These are phyloP conservation scores for Euspilapteryx auroguttella DNA, from an alignment of 2,888 invertebrate genomes.

Conservation along the genomic window DNA sequence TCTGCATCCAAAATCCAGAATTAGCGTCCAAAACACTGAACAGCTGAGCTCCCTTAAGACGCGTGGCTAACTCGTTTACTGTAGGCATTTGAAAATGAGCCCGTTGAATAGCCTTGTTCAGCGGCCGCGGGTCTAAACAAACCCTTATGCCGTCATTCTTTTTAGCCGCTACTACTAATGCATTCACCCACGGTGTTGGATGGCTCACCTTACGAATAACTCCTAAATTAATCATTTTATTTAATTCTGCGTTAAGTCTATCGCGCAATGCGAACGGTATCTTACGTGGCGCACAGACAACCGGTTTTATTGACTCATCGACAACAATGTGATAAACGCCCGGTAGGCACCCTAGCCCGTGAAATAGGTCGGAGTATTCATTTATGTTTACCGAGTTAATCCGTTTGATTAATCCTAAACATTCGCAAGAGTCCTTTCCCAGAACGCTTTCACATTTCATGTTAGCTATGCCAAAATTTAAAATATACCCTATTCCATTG, in stretches of 20 bases:
- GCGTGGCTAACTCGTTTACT: neutral
- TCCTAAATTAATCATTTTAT: conserved; percentile 7
- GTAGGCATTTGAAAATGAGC: neutral
- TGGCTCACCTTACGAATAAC: conserved; percentile 9
- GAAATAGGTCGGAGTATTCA: conserved; percentile 9
- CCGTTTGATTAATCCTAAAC: neutral
- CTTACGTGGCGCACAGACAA: conserved; percentile 10
- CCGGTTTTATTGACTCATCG: conserved; percentile 8
- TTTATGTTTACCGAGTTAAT: neutral
- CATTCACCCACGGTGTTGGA: conserved; percentile 10
- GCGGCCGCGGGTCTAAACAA: conserved; percentile 10
- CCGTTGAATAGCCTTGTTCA: no score
- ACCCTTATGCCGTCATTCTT: conserved; percentile 8
- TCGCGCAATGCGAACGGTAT: conserved; percentile 11
- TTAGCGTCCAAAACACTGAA: neutral
- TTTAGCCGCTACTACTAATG: conserved; percentile 11
- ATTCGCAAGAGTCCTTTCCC: neutral
- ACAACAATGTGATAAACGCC: conserved; percentile 9
- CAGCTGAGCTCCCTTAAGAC: neutral
- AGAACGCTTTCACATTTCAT: neutral
- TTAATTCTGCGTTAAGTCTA: conserved; percentile 7
- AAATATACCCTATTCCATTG: neutral
- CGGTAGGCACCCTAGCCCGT: conserved; percentile 10
- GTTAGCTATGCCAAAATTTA: neutral
- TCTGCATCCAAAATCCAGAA: neutral